Conservation (phyloP, 2,888 invertebrate genomes). For the Hoplodrina ambigua region DNA sequence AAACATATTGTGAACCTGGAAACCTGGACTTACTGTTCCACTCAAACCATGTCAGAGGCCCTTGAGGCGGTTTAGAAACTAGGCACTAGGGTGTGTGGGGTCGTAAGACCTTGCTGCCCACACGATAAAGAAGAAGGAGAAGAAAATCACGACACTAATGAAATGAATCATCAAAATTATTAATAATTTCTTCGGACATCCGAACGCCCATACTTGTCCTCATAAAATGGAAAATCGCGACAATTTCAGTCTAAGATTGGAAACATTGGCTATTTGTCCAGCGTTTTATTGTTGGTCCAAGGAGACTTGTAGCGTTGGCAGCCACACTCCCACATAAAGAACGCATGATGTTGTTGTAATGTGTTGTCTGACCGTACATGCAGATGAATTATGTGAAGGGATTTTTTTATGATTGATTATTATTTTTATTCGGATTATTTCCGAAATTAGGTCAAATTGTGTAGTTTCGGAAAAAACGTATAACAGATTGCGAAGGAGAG, state of each 20-base stretch:
- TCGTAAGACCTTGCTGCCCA: too few species aligned
- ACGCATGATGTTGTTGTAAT: slow-evolving; percentile 28
- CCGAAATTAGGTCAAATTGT: background rate
- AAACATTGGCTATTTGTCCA: slow-evolving; percentile 58
- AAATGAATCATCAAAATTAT: slow-evolving; percentile 30
- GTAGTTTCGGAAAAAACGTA: background rate
- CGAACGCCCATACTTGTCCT: slow-evolving; percentile 9
- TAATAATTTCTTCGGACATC: slow-evolving; percentile 44
- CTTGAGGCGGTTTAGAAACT: too few species aligned
- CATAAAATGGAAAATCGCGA: slow-evolving; percentile 49
- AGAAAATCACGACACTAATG: background rate
- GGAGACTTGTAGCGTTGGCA: slow-evolving; percentile 47
- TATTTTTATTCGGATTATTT: background rate
- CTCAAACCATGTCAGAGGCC: too few species aligned
- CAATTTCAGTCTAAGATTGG: slow-evolving; percentile 48
- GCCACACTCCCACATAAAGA: slow-evolving; percentile 57
- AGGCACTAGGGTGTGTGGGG: too few species aligned
- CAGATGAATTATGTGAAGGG: background rate
- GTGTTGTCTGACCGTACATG: slow-evolving; percentile 29
- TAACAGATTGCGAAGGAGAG: background rate
- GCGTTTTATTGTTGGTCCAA: slow-evolving; percentile 57
- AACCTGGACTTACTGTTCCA: too few species aligned
- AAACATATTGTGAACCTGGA: too few species aligned
- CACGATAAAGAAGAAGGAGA: too few species aligned
- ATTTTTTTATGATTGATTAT: background rate